Evolutionary conservation across 1,140 invertebrate genomes (phyloP), one percentile per base, ranked within the genome.

Genomic region (Atta texana): DNA sequence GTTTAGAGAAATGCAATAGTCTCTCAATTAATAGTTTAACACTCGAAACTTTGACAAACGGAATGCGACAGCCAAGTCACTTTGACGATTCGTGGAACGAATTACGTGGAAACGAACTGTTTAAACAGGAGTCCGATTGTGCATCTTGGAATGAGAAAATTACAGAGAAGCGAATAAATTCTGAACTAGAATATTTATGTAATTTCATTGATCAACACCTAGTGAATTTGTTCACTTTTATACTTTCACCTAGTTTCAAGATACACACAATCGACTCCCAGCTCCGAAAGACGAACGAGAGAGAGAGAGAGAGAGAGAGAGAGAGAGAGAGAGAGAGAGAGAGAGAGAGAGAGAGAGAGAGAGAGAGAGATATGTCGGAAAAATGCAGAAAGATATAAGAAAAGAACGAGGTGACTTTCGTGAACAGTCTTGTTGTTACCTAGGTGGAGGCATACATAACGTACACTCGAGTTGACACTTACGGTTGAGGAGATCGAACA

Each of bases 401-500:
- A 21, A 44, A 24, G 31, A 69, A 28, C 6, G 5, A 14, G 21
- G 18, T 14, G 61, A 24, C 21, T 55, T 24, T 69, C n/a, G 24
- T 24, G 66, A n/a, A 69, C n/a, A 18, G 49, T 80, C 7, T n/a
- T 24, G 53, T 49, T 24, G 24, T 28, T 6, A 24, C 14, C 12
- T 49, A 28, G 16, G 18, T 31, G 28, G 44, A 44, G 16, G 31
- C 63, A 34, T 28, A 18, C 77, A 31, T 55, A 21, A 61, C 63
- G 53, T 24, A 39, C n/a, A 78, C 39, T 55, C 24, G 39, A 51
- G 49, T 68, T 55, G 44, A 59, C 86, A 90, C 89, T 90, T 90
- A 90, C 89, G 75, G 69, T 90, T 75, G 86, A 89, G 88, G 85
- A 90, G 89, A 64, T 80, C 53, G 82, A 69, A 69, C 61, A 76